phyloP scores from a whole-genome alignment of 2,888 invertebrate species.

The Metellina segmentata region DNA sequence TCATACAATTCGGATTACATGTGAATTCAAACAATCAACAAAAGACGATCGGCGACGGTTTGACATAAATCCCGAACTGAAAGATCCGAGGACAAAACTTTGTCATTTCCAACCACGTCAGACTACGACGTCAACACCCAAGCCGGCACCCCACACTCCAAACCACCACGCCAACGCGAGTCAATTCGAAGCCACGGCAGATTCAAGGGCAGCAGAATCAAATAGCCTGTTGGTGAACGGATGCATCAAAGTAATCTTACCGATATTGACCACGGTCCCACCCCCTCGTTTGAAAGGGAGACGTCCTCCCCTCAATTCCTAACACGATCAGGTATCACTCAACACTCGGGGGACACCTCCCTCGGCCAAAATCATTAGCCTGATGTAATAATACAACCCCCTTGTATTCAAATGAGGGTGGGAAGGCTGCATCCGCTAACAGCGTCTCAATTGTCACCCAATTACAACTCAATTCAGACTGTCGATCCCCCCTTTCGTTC shows the following conservation, averaged over 20 bases:
- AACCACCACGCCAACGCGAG: too few relatives aligned
- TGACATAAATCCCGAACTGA: too few relatives aligned
- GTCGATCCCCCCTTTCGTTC: slow-evolving; percentile 8
- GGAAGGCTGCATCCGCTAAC: slow-evolving; percentile 42
- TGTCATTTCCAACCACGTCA: too few relatives aligned
- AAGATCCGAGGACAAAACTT: too few relatives aligned
- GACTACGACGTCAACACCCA: too few relatives aligned
- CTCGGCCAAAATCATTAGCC: slow-evolving; percentile 67
- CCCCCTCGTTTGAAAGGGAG: neutral
- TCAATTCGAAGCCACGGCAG: too few relatives aligned
- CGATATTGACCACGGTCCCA: slow-evolving; percentile 43
- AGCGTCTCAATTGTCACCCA: slow-evolving; percentile 67
- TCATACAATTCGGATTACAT: too few relatives aligned
- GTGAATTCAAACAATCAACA: too few relatives aligned
- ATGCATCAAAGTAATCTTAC: neutral
- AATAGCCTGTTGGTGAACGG: too few relatives aligned
- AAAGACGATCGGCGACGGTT: too few relatives aligned
- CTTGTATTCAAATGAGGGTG: slow-evolving; percentile 72
- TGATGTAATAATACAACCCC: slow-evolving; percentile 68
- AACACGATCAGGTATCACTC: slow-evolving; percentile 55
- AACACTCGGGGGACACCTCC: slow-evolving; percentile 29
- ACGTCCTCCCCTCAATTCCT: slow-evolving; percentile 13
- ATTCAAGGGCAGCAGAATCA: too few relatives aligned
- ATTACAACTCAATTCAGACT: slow-evolving; percentile 74
- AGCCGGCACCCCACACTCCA: too few relatives aligned